Conservation (phyloP, 1,140 invertebrate genomes). For the Contarinia nasturtii region DNA sequence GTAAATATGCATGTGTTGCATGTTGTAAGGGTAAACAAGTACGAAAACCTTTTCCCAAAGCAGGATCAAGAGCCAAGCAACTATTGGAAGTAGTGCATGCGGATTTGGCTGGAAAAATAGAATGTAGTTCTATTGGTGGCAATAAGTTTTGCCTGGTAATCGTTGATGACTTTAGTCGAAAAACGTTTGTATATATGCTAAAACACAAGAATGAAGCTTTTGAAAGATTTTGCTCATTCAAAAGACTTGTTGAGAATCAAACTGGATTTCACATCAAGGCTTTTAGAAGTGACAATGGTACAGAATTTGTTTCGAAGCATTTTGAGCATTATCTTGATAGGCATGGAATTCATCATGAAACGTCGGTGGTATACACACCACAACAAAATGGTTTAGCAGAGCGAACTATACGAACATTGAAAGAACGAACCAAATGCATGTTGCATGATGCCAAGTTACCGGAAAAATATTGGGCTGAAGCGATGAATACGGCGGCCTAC, state of each 20-base stretch:
- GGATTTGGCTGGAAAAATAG: slow-evolving; percentile 15
- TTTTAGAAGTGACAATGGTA: slow-evolving; percentile 24
- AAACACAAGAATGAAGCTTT: slow-evolving; percentile 5
- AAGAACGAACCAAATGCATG: not conserved
- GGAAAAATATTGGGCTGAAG: not conserved
- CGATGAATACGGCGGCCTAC: not conserved
- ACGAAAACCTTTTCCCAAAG: not conserved
- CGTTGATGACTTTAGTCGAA: slow-evolving; percentile 24
- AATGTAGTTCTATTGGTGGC: slow-evolving; percentile 12
- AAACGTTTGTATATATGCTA: too few species aligned
- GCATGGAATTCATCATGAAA: slow-evolving; percentile 19
- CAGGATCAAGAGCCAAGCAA: not conserved
- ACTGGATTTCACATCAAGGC: slow-evolving; percentile 17
- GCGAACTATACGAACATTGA: not conserved
- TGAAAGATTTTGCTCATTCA: not conserved
- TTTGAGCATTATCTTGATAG: slow-evolving; percentile 13
- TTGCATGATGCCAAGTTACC: not conserved
- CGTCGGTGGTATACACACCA: slow-evolving; percentile 22
- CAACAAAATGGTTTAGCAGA: slow-evolving; percentile 24
- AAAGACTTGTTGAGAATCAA: slow-evolving; percentile 23
- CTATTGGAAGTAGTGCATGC: slow-evolving; percentile 10
- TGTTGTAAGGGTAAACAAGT: slow-evolving; percentile 2
- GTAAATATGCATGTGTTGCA: not conserved
- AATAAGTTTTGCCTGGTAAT: slow-evolving; percentile 19
- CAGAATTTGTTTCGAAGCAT: slow-evolving; percentile 24